Evolutionary conservation across 64 coral and sea anemone species (phyloP), one percentile per base, ranked within the genome.

Genomic region (Dendrophyllia cribrosa): DNA sequence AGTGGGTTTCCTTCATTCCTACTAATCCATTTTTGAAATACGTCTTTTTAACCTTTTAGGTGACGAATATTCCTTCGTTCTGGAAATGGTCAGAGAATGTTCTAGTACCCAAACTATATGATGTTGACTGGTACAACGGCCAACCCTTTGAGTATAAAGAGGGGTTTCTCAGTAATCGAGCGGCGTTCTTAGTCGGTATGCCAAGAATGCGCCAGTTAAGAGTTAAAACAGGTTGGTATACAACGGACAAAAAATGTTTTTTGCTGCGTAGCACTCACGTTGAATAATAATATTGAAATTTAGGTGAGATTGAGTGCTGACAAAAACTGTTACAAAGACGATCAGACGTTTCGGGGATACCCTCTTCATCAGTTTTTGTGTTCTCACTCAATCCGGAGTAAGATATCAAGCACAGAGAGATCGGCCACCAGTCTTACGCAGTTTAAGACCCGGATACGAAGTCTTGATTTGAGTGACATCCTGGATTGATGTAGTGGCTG

Each of bases 81-180:
- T 97, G 95, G 95, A 82, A 75, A 19, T 97, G 95, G 95, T 77
- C 84, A 17, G 70, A 89, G 68, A 86, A 78, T 13, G 70, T 71
- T 43, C 74, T 97, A 4, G 64, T 97, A 13, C 95, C 95, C 7
- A 89, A 79, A 24, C 55, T 97, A 3, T 97, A 97, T 68, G 53
- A 80, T 43, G 95, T 89, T 49, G 80, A 48, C 11, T 97, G 95
- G 95, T 97, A 97, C 68, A 97, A 97, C 17, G 88, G 88, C 55
- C 74, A 53, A 20, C 17, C 52, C 26, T 94, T 94, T 59, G 67
- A 81, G n/a, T 94, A 94, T 24, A 70, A 93, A 6, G 95, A 97
- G 53, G 95, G 91, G 9, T 97, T 83, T 17, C 74, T 97, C 23
- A 94, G 92, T 58, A 79, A 94, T 43, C 85, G 92, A 53, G 88